Percentiles rank a stretch among this genome's conserved stretches.
These are phyloP conservation scores for Misgurnus anguillicaudatus DNA, from an alignment of 2,113 vertebrate genomes.

Conservation along the genomic window DNA sequence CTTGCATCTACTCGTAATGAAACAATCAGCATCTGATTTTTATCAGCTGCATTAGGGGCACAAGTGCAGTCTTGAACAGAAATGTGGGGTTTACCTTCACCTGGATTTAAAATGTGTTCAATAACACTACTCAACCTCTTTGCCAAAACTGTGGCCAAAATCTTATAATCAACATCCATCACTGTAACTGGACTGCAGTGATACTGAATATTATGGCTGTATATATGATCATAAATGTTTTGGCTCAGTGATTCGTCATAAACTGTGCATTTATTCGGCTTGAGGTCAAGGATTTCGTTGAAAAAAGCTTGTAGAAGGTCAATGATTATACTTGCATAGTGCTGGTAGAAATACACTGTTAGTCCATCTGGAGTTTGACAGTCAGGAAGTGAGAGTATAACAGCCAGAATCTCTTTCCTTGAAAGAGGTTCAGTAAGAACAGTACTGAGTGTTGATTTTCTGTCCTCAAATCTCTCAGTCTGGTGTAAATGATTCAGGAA, in stretches of 20 bases:
- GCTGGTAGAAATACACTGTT: conserved; percentile 42
- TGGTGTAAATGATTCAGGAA: conserved; percentile 44
- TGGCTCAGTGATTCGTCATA: neutral
- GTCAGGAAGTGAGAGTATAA: conserved; percentile 33
- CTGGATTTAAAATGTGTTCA: conserved; percentile 29
- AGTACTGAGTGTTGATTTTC: conserved; percentile 7
- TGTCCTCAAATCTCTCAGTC: conserved; percentile 29
- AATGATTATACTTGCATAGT: conserved; percentile 30
- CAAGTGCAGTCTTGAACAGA: conserved; percentile 5
- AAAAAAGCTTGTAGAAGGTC: conserved; percentile 47
- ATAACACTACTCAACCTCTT: conserved; percentile 34
- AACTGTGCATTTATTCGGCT: neutral
- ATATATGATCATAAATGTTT: conserved; percentile 33
- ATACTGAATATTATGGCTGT: conserved; percentile 32
- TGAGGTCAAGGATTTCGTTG: conserved; percentile 38
- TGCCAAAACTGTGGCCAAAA: conserved; percentile 40
- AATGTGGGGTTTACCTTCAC: neutral
- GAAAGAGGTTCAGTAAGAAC: conserved; percentile 33
- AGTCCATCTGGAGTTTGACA: conserved; percentile 34
- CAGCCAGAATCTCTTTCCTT: conserved; percentile 42
- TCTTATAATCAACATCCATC: conserved; percentile 45
- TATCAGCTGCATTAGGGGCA: neutral
- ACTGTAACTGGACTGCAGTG: neutral
- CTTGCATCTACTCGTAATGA: conserved; percentile 31
- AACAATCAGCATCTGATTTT: conserved; percentile 8